Conservation (phyloP, 2,113 vertebrate species). For the Mellivora capensis region DNA sequence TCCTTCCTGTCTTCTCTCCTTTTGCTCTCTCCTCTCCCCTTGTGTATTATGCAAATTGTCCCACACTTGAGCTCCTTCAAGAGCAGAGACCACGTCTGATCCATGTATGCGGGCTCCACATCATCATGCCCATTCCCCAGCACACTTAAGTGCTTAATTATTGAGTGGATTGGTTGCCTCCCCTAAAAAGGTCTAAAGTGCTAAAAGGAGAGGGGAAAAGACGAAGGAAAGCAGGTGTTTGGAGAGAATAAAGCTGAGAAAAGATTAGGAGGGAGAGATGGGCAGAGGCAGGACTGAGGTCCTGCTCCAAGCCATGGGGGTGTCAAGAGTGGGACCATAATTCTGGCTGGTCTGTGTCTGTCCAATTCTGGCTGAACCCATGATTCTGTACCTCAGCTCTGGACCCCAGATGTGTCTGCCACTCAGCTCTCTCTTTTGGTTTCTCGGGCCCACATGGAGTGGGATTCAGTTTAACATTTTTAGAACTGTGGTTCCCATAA, state of each 20-base stretch:
- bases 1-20: neutral
- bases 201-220: neutral
- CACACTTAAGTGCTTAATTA: neutral
- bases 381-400: neutral
- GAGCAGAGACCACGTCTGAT: neutral
- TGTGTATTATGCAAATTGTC: neutral
- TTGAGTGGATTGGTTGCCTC: neutral
- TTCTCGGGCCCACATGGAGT: constrained; percentile 57
- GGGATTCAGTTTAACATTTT: constrained; percentile 69
- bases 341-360: neutral
- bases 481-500: constrained; percentile 78
- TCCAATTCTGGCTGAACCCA: neutral
- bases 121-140: neutral
- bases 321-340: neutral
- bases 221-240: neutral
- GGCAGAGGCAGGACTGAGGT: neutral
- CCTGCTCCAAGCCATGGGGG: neutral
- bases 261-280: neutral
- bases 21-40: neutral
- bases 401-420: constrained; percentile 29
- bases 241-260: neutral
- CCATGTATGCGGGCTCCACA: neutral
- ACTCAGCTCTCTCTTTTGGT: neutral
- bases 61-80: neutral
- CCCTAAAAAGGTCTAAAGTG: neutral